Percentiles rank a stretch among this genome's conserved stretches.
phyloP scores from a whole-genome alignment of 1,140 invertebrate species.

The Ladona fulva region DNA sequence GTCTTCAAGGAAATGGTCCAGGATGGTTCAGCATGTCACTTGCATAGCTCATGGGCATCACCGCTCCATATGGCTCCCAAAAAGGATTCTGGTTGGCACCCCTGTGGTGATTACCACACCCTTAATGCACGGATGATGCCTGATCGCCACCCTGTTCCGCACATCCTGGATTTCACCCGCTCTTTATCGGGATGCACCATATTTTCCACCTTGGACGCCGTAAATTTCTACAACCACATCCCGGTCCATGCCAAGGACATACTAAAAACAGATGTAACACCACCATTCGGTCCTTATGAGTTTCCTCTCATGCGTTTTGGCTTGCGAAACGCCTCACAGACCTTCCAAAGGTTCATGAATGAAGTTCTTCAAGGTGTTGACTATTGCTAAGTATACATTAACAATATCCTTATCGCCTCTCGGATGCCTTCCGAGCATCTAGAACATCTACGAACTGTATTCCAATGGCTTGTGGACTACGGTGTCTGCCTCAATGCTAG shows the following conservation, averaged over 20 bases:
- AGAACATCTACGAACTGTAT: no score
- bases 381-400: constrained; percentile 38
- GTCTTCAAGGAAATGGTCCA: no score
- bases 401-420: constrained; percentile 44
- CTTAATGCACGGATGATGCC: constrained; percentile 32
- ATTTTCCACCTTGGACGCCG: constrained; percentile 36
- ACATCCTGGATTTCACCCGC: constrained; percentile 32
- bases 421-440: no score
- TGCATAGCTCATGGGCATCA: constrained; percentile 34
- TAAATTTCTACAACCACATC: constrained; percentile 38
- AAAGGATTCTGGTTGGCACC: constrained; percentile 31
- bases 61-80: constrained; percentile 36
- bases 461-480: no score
- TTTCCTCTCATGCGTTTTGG: constrained; percentile 37
- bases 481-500: constrained; percentile 28
- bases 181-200: constrained; percentile 27
- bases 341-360: constrained; percentile 43
- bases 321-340: constrained; percentile 36
- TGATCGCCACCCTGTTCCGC: constrained; percentile 31
- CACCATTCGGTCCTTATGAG: constrained; percentile 34
- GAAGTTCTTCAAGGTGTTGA: no score
- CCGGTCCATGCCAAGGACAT: constrained; percentile 28
- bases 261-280: constrained; percentile 34
- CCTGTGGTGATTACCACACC: constrained; percentile 35
- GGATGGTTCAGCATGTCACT: no score